Conservation (phyloP, 1,140 invertebrate genomes). For the Caenorhabditis brenneri region DNA sequence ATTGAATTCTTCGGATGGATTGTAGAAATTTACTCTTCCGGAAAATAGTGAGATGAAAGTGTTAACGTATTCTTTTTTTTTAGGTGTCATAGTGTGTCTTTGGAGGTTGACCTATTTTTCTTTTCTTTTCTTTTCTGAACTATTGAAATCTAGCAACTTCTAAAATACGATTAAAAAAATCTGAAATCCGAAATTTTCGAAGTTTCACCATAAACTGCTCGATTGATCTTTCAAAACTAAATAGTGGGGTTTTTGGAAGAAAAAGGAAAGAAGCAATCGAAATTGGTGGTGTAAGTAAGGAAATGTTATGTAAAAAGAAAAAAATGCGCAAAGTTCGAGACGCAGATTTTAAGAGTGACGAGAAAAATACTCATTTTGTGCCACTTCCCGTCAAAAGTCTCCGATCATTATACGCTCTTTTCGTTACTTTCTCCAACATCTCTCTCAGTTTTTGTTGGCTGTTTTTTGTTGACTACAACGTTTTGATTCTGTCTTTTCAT, state of each 20-base stretch:
- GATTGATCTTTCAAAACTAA: not conserved
- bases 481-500: constrained; percentile 12
- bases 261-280: not conserved
- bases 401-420: constrained; percentile 5
- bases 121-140: not conserved
- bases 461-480: not conserved
- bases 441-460: not conserved
- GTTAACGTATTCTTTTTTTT: not conserved
- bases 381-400: not conserved
- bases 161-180: not conserved
- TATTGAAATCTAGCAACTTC: not conserved
- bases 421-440: not conserved
- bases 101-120: not conserved
- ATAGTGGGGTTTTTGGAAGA: not conserved
- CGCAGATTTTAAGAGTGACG: not conserved
- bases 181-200: not conserved
- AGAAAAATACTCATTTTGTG: constrained; percentile 1
- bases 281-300: not conserved
- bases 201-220: not conserved
- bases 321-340: not conserved
- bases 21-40: not conserved
- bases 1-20: not conserved
- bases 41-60: not conserved
- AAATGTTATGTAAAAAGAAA: not conserved
- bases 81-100: not conserved